phyloP scores from a whole-genome alignment of 2,113 vertebrate species.

The Eira barbara region DNA sequence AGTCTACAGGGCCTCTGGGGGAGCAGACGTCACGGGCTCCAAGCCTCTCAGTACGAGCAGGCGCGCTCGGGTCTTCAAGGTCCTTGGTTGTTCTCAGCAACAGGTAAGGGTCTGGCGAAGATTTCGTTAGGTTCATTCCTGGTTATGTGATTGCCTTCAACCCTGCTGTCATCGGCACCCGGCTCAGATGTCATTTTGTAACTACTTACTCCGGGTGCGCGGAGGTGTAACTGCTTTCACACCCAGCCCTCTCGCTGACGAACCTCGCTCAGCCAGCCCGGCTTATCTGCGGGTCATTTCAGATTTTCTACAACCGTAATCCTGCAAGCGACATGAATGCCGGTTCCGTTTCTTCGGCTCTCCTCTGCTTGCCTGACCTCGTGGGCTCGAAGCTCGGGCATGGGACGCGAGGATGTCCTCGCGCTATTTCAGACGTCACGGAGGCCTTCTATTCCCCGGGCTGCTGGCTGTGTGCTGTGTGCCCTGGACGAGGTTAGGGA shows the following conservation, averaged over 20 bases:
- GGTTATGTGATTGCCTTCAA: neutral
- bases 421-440: neutral
- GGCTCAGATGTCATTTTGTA: neutral
- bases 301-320: too few relatives aligned
- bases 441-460: neutral
- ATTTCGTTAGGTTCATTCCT: neutral
- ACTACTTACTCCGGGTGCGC: neutral
- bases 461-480: too few relatives aligned
- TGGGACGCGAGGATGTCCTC: neutral
- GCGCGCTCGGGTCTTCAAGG: neutral
- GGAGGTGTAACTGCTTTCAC: fast-evolving
- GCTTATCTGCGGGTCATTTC: neutral
- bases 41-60: fast-evolving
- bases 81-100: neutral
- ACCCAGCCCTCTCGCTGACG: too few relatives aligned
- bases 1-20: neutral
- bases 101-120: fast-evolving
- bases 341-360: neutral
- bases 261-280: fast-evolving
- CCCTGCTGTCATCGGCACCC: fast-evolving
- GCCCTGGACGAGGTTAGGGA: neutral
- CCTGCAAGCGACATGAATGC: neutral
- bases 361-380: neutral
- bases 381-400: fast-evolving
- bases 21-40: too few relatives aligned